These are phyloP conservation scores for Colletes gigas DNA, from an alignment of 1,140 invertebrate species.

Conservation along the genomic window DNA sequence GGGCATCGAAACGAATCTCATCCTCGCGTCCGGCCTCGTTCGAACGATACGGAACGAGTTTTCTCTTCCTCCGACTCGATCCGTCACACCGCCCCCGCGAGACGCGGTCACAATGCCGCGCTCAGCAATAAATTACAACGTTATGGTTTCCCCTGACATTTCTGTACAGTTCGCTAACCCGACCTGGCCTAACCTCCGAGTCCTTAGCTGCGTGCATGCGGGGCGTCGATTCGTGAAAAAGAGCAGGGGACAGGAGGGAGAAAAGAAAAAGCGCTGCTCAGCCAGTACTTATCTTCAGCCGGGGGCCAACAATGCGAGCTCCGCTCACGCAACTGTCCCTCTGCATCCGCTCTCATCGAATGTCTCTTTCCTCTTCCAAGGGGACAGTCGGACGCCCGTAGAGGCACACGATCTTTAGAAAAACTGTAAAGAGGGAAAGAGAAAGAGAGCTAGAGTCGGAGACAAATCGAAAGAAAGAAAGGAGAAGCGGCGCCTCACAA, in stretches of 20 bases:
- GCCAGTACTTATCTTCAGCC: conserved; percentile 65
- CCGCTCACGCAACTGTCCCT: conserved; percentile 79
- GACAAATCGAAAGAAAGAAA: conserved; percentile 45
- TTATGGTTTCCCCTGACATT: conserved; percentile 80
- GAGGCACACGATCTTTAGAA: conserved; percentile 25
- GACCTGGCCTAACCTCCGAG: conserved; percentile 78
- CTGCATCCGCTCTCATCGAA: conserved; percentile 81
- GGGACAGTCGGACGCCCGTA: conserved; percentile 21
- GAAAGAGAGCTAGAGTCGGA: not conserved
- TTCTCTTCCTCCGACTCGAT: conserved; percentile 70
- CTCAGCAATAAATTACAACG: conserved; percentile 79
- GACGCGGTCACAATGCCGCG: conserved; percentile 75
- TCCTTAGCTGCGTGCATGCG: conserved; percentile 65
- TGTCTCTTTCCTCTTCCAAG: conserved; percentile 60
- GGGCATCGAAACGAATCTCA: conserved; percentile 50
- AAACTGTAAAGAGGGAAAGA: conserved; percentile 19
- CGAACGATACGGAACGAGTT: conserved; percentile 66
- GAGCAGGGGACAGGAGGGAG: not conserved
- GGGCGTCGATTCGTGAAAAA: conserved; percentile 50
- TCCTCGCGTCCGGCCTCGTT: conserved; percentile 42
- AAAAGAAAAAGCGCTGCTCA: conserved; percentile 41
- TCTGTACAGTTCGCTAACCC: conserved; percentile 75
- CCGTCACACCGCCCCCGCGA: conserved; percentile 78
- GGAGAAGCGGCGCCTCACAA: conserved; percentile 67
- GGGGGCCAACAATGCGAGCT: conserved; percentile 73